Conservation (phyloP, 2,888 invertebrate genomes). For the Drosophila vallismaia region DNA sequence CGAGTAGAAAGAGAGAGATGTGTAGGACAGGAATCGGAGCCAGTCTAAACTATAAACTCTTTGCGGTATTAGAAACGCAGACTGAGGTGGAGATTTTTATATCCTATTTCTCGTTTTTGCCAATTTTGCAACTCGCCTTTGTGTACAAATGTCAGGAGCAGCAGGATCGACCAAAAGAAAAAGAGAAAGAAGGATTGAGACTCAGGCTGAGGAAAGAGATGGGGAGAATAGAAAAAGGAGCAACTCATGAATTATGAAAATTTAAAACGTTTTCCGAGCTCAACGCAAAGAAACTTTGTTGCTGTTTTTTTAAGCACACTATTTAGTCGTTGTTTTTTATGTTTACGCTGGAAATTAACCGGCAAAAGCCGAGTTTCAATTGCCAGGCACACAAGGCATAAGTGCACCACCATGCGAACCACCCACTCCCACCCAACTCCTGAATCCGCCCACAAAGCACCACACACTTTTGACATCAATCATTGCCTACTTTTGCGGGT, state of each 20-base stretch:
- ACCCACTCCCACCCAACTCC: constrained; percentile 12
- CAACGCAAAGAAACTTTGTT: constrained; percentile 64
- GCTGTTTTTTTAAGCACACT: constrained; percentile 15
- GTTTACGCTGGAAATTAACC: constrained; percentile 71
- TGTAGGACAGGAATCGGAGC: constrained; percentile 1
- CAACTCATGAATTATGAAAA: constrained; percentile 75
- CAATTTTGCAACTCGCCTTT: constrained; percentile 45
- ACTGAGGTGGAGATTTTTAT: constrained; percentile 65
- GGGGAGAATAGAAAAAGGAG: background rate
- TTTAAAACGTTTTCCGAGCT: constrained; percentile 56
- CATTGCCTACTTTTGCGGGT: constrained; percentile 53
- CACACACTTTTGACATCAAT: constrained; percentile 49
- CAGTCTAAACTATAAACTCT: constrained; percentile 73
- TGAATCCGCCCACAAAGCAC: too few species aligned
- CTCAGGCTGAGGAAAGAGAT: background rate
- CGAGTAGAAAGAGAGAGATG: constrained; percentile 14
- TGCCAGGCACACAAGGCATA: constrained; percentile 51
- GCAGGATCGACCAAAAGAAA: background rate
- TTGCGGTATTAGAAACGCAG: constrained; percentile 72
- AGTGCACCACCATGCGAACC: constrained; percentile 20
- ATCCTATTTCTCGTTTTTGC: constrained; percentile 29
- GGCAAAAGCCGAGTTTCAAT: constrained; percentile 69
- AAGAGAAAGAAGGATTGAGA: background rate
- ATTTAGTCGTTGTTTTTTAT: constrained; percentile 38
- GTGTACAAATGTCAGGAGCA: constrained; percentile 26